Conservation (phyloP, 2,888 invertebrate genomes). For the Listrodromus nycthemerus region DNA sequence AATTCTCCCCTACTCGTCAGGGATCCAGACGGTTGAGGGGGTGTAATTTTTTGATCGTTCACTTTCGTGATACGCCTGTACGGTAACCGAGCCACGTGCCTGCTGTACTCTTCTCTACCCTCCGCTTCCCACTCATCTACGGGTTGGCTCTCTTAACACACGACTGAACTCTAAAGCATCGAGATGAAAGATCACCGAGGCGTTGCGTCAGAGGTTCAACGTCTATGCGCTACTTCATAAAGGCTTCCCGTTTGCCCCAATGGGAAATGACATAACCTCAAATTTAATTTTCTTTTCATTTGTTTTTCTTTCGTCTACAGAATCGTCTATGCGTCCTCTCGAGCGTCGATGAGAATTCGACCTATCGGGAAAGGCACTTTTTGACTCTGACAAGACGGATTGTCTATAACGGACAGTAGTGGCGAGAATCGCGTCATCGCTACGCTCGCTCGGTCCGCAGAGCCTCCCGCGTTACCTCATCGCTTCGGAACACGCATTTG, state of each 20-base stretch:
- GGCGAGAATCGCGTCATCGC: slow-evolving; percentile 68
- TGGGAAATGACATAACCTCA: slow-evolving; percentile 44
- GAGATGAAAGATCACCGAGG: neutral
- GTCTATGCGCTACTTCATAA: neutral
- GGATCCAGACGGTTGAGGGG: slow-evolving; percentile 60
- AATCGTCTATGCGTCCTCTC: slow-evolving; percentile 41
- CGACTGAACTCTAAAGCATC: neutral
- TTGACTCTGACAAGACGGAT: neutral
- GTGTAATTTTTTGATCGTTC: slow-evolving; percentile 64
- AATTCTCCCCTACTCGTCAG: slow-evolving; percentile 28
- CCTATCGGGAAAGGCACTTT: neutral
- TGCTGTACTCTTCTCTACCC: neutral
- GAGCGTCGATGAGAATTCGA: slow-evolving; percentile 33
- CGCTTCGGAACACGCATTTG: slow-evolving; percentile 43
- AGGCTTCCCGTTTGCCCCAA: neutral
- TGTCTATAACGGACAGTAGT: slow-evolving; percentile 36
- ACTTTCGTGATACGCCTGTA: slow-evolving; percentile 44
- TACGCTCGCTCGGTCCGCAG: slow-evolving; percentile 46
- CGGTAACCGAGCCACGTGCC: slow-evolving; percentile 35
- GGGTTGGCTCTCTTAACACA: slow-evolving; percentile 2
- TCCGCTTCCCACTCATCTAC: slow-evolving; percentile 3
- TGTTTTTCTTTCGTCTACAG: neutral
- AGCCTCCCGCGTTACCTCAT: slow-evolving; percentile 65
- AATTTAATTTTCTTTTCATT: neutral
- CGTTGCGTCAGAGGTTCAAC: neutral